phyloP scores from a whole-genome alignment of 2,113 vertebrate genomes.

The Craseonycteris thonglongyai region DNA sequence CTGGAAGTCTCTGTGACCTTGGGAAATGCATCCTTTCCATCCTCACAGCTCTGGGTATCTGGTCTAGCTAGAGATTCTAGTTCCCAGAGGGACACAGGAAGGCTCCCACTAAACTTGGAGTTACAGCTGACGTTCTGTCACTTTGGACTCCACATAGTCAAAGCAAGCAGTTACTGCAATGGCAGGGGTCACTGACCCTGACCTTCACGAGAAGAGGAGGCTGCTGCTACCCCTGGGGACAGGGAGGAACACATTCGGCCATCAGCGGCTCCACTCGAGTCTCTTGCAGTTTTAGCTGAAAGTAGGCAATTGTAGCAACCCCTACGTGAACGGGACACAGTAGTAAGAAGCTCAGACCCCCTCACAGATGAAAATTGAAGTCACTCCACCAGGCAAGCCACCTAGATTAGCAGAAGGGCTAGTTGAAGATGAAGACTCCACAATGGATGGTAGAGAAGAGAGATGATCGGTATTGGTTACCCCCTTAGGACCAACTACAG shows the following conservation, averaged over 20 bases:
- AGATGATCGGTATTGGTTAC: background rate
- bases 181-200: background rate
- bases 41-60: background rate
- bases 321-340: background rate
- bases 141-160: background rate
- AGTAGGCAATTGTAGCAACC: background rate
- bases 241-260: background rate
- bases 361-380: background rate
- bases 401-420: background rate
- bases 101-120: background rate
- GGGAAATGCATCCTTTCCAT: background rate
- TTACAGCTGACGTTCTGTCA: background rate
- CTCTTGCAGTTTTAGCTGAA: background rate
- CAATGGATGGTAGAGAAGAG: background rate
- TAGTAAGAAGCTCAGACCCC: background rate
- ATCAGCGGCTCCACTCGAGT: background rate
- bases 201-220: background rate
- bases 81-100: background rate
- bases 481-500: background rate
- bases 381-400: background rate
- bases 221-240: too few relatives aligned
- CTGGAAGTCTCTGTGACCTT: too few relatives aligned
- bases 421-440: background rate
- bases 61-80: background rate
- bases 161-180: background rate